Evolutionary conservation across 2,797 vertebrate species (phyloP).

Genomic region (Catharus ustulatus): DNA sequence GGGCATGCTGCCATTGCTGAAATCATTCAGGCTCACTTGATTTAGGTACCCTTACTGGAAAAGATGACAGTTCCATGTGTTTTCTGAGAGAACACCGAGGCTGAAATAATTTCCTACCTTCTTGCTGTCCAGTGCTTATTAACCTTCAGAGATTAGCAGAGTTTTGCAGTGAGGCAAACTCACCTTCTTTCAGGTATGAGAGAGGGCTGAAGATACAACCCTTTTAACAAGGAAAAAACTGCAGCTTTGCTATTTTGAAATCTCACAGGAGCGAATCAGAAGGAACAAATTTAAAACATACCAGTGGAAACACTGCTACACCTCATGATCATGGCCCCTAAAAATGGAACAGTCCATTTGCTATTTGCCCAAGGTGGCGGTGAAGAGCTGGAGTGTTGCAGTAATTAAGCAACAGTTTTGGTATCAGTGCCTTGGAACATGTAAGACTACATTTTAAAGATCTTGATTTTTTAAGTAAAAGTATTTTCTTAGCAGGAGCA

Average conservation of each 20-base stretch:
- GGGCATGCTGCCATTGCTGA: background rate
- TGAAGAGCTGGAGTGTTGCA: background rate
- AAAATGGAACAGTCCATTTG: background rate
- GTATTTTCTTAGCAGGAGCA: slow-evolving; percentile 48
- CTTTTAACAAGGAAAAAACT: background rate
- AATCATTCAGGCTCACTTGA: background rate
- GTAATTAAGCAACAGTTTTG: background rate
- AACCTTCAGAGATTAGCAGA: background rate
- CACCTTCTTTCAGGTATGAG: background rate
- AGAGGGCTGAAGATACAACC: background rate
- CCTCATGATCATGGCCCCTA: background rate
- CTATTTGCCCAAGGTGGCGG: background rate
- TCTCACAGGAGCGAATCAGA: background rate
- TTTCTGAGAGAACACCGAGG: background rate
- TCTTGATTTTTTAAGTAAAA: slow-evolving; percentile 44
- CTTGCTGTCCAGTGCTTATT: background rate
- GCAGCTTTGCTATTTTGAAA: background rate
- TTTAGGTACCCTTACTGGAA: background rate
- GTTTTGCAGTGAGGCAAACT: background rate
- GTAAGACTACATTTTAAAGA: slow-evolving; percentile 34
- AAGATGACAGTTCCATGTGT: background rate
- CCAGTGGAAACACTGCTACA: background rate
- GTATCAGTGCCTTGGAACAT: background rate
- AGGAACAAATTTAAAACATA: background rate
- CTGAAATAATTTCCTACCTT: background rate